A percentile compares a stretch with the other conserved stretches of the same genome.
Evolutionary conservation across 1,140 invertebrate genomes (phyloP).

Genomic region (Palaemon carinicauda): DNA sequence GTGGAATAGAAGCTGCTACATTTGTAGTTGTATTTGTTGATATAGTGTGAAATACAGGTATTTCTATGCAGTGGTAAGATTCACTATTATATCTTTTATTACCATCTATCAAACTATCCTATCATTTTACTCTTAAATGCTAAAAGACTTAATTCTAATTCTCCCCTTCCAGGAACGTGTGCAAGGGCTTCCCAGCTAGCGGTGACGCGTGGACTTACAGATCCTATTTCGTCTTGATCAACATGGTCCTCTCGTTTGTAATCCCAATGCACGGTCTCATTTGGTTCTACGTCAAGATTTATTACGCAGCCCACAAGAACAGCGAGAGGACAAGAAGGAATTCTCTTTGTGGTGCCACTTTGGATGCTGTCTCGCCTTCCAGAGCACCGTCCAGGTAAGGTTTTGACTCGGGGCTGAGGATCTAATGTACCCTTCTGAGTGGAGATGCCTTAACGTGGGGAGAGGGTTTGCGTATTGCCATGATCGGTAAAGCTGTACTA

Average conservation of each 20-base stretch:
- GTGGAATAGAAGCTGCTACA: no score
- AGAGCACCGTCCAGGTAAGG: constrained; percentile 24
- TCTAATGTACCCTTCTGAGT: not conserved
- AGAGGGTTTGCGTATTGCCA: no score
- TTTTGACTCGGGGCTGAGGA: constrained; percentile 18
- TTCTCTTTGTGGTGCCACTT: constrained; percentile 65
- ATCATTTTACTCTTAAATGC: not conserved
- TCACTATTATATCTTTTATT: no score
- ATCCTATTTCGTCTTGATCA: constrained; percentile 67
- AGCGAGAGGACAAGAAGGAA: constrained; percentile 75
- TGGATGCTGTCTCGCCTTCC: constrained; percentile 30
- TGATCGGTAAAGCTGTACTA: no score
- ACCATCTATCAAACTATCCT: not conserved
- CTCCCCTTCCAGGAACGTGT: constrained; percentile 29
- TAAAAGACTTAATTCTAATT: not conserved
- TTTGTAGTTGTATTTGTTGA: no score
- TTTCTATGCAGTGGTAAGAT: no score
- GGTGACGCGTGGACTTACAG: constrained; percentile 58
- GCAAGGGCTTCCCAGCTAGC: constrained; percentile 13
- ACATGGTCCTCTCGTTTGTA: constrained; percentile 71
- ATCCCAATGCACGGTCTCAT: constrained; percentile 74
- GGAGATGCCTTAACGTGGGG: no score
- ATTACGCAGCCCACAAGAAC: constrained; percentile 75
- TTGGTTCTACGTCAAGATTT: constrained; percentile 78
- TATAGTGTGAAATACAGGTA: no score